phyloP scores from a whole-genome alignment of 2,797 vertebrate genomes.

The Rhynchonycteris naso region DNA sequence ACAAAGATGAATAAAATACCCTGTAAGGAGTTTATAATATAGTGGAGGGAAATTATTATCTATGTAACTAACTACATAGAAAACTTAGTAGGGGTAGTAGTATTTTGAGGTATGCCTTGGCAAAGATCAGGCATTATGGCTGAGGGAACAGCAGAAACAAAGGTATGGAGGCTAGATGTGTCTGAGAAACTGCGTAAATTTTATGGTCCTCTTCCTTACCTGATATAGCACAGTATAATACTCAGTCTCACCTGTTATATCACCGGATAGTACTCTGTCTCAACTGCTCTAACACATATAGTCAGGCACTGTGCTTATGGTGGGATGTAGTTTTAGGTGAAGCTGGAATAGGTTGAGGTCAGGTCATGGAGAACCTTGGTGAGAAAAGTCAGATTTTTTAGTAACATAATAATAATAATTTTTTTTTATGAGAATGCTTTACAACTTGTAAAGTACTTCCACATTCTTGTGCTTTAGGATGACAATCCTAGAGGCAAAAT shows the following conservation, averaged over 20 bases:
- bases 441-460: background rate
- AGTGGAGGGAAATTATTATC: background rate
- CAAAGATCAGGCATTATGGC: background rate
- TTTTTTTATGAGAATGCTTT: background rate
- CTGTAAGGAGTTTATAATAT: background rate
- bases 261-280: background rate
- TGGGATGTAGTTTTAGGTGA: background rate
- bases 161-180: background rate
- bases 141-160: background rate
- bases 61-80: background rate
- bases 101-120: background rate
- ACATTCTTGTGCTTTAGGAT: background rate
- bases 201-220: background rate
- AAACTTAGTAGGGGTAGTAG: background rate
- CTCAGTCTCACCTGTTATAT: background rate
- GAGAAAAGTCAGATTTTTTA: background rate
- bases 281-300: too few relatives aligned
- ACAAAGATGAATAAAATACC: background rate
- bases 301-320: background rate
- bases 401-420: background rate
- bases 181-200: background rate
- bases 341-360: background rate
- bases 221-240: background rate
- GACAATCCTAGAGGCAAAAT: background rate
- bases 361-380: background rate